Percentiles rank a stretch among this genome's conserved stretches.
phyloP scores from a whole-genome alignment of 2,113 vertebrate genomes.

The Phyllopteryx taeniolatus region DNA sequence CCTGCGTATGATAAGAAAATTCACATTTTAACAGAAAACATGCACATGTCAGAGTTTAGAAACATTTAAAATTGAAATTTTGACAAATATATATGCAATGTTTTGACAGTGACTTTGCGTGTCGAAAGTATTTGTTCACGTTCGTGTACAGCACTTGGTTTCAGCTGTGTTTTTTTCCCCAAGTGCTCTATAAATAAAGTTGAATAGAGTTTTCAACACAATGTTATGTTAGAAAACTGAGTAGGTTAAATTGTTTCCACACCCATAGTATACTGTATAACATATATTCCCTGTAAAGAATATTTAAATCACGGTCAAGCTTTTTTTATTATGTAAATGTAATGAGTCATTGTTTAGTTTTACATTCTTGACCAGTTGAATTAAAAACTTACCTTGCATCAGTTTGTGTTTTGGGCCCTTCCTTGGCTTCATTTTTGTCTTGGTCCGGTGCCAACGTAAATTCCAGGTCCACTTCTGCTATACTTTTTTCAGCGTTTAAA shows the following conservation, averaged over 20 bases:
- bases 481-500: slow-evolving; percentile 28
- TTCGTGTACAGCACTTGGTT: not conserved
- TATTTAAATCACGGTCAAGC: not conserved
- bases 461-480: slow-evolving; percentile 5
- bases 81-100: not conserved
- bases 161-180: not conserved
- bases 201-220: not conserved
- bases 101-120: not conserved
- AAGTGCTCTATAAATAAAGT: not conserved
- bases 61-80: not conserved
- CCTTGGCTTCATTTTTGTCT: slow-evolving; percentile 25
- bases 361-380: not conserved
- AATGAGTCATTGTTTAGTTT: slow-evolving; percentile 2
- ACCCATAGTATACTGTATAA: not conserved
- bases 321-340: not conserved
- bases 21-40: slow-evolving; percentile 7
- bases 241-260: not conserved
- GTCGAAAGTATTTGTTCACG: not conserved
- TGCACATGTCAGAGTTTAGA: not conserved
- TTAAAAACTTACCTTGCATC: slow-evolving; percentile 45
- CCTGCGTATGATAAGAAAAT: slow-evolving; percentile 43
- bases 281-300: not conserved
- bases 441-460: not conserved
- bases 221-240: not conserved
- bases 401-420: slow-evolving; percentile 15